phyloP scores from a whole-genome alignment of 2,888 invertebrate species.

The Troides helena region DNA sequence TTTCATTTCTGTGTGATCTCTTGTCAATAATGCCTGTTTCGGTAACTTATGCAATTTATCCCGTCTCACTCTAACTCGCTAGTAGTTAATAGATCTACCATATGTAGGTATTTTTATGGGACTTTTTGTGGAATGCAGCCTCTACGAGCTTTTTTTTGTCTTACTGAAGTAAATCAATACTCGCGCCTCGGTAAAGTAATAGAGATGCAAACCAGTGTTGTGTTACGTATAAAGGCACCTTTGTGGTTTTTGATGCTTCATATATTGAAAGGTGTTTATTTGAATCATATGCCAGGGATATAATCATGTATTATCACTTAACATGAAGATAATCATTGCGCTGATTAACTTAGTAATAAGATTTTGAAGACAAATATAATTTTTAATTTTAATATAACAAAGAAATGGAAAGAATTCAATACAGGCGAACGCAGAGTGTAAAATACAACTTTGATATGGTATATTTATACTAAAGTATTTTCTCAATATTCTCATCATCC shows the following conservation, averaged over 20 bases:
- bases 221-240: slow-evolving; percentile 9
- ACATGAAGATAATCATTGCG: no score
- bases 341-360: no score
- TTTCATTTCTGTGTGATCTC: slow-evolving; percentile 34
- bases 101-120: slow-evolving; percentile 37
- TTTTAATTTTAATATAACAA: no score
- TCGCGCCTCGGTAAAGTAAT: slow-evolving; percentile 13
- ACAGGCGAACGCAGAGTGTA: no score
- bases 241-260: slow-evolving; percentile 17
- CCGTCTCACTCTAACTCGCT: slow-evolving; percentile 38
- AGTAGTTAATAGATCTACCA: slow-evolving; percentile 32
- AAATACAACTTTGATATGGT: no score
- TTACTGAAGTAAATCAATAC: slow-evolving; percentile 31
- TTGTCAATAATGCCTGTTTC: slow-evolving; percentile 35
- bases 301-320: background rate
- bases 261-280: slow-evolving; percentile 25
- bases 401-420: no score
- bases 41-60: slow-evolving; percentile 41
- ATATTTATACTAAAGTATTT: no score
- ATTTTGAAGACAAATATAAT: no score
- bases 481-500: no score
- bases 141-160: slow-evolving; percentile 32
- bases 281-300: slow-evolving; percentile 32
- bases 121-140: slow-evolving; percentile 36
- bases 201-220: slow-evolving; percentile 20